Base-by-base conservation (phyloP, 2,113 vertebrate species). In the Hemicordylus capensis region DNA sequence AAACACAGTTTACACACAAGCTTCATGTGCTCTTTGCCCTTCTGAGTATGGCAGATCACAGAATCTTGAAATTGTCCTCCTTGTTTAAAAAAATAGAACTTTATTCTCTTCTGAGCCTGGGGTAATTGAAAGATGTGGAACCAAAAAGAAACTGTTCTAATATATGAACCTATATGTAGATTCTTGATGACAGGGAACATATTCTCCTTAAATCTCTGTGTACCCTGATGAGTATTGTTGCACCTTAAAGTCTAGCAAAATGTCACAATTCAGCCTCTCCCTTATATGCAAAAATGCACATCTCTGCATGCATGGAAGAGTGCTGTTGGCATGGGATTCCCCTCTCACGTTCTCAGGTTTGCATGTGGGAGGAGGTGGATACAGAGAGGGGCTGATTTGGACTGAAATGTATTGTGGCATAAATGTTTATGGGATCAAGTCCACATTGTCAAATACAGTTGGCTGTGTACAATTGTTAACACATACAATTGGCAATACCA, bases 21-120 rank as follows among this genome's bases (percentile, higher is more conserved):
- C 78, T 37, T 77, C 34, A 56, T 58, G 31, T 81, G n/a, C n/a
- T 77, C 84, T 81, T 72, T 76, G 51, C 20, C 26, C 61, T 89
- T 89, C 42, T 75, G 31, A 26, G 24, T 61, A 46, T 83, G 58
- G 42, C 4, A 1, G 44, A 74, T 64, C 26, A 75, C 28, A 28
- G 39, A 48, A 48, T 80, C 78, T 10, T 64, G 12, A n/a, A 19
- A n/a, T 63, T 1, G 4, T 79, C 26, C 19, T 61, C 12, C 19
- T 17, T 81, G 31, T 66, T 51, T 86, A 87, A 74, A 63, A 86
- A 34, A 74, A 44, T n/a, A 48, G 19, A 75, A 66, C n/a, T 7
- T 46, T 63, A 34, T 75, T 59, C 6, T 6, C 39, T 42, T 61
- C 70, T 70, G 19, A 39, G 31, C 31, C 15, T 85, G n/a, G 31